phyloP scores from a whole-genome alignment of 2,113 vertebrate genomes.

The Pelmatolapia mariae region DNA sequence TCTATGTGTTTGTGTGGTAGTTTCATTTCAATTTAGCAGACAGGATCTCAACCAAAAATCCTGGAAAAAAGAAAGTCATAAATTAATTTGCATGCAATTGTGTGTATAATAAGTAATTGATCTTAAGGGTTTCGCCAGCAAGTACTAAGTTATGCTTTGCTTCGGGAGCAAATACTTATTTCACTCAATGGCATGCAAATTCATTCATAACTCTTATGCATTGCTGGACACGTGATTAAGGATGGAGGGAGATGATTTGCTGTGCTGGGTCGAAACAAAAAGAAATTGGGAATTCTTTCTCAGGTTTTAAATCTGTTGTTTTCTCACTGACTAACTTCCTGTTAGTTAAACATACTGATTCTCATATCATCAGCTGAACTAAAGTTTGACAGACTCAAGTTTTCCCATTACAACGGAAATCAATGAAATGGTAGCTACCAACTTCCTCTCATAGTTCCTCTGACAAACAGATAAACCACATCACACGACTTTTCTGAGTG shows the following conservation, averaged over 20 bases:
- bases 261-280: not conserved
- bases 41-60: not conserved
- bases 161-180: not conserved
- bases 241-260: not conserved
- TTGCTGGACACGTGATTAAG: not conserved
- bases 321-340: not conserved
- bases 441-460: not conserved
- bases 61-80: not conserved
- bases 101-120: too few species aligned
- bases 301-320: not conserved
- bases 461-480: not conserved
- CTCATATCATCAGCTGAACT: not conserved
- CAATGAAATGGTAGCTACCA: not conserved
- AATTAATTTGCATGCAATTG: too few species aligned
- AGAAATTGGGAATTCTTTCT: not conserved
- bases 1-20: not conserved
- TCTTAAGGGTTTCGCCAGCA: too few species aligned
- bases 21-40: not conserved
- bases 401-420: not conserved
- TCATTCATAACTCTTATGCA: not conserved
- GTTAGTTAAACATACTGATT: not conserved
- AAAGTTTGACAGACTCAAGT: not conserved
- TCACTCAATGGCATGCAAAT: not conserved
- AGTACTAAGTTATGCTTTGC: too few species aligned
- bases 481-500: not conserved